Percentiles rank a stretch among this genome's conserved stretches.
phyloP scores from a whole-genome alignment of 2,888 invertebrate species.

The Itoplectis maculator region DNA sequence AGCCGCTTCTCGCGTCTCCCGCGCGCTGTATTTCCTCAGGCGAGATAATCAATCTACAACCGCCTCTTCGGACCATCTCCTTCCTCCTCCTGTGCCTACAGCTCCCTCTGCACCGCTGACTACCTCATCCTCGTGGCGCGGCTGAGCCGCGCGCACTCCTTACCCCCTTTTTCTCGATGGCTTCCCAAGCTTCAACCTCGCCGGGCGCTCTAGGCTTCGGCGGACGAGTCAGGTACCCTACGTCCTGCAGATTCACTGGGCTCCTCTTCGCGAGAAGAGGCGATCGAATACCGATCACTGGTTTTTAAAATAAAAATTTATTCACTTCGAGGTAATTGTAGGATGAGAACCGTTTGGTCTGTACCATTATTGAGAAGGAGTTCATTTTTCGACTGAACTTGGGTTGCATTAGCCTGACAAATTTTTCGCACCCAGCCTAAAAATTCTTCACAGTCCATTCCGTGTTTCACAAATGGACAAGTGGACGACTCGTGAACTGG shows the following conservation, averaged over 20 bases:
- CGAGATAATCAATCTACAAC: constrained; percentile 73
- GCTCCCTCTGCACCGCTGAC: constrained; percentile 31
- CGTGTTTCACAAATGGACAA: constrained; percentile 36
- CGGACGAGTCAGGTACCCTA: constrained; percentile 46
- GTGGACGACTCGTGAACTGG: not conserved
- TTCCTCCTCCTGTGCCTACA: constrained; percentile 40
- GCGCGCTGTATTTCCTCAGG: constrained; percentile 70
- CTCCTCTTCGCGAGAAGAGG: constrained; percentile 30
- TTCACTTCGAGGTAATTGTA: too few relatives aligned
- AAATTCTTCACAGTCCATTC: too few relatives aligned
- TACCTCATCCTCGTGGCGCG: constrained; percentile 63
- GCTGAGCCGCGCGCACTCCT: constrained; percentile 54
- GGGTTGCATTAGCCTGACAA: too few relatives aligned
- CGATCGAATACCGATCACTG: constrained; percentile 52
- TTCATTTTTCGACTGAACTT: too few relatives aligned
- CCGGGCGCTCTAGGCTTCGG: constrained; percentile 57
- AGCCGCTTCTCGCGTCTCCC: constrained; percentile 49
- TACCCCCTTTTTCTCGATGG: constrained; percentile 62
- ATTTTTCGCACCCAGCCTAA: too few relatives aligned
- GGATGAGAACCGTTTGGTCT: too few relatives aligned
- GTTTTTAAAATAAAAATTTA: too few relatives aligned
- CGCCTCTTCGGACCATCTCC: constrained; percentile 65
- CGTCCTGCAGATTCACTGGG: constrained; percentile 38
- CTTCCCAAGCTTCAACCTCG: constrained; percentile 37
- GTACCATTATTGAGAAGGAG: too few relatives aligned